Conservation (phyloP, 2,888 invertebrate species). For the Bombylius major region DNA sequence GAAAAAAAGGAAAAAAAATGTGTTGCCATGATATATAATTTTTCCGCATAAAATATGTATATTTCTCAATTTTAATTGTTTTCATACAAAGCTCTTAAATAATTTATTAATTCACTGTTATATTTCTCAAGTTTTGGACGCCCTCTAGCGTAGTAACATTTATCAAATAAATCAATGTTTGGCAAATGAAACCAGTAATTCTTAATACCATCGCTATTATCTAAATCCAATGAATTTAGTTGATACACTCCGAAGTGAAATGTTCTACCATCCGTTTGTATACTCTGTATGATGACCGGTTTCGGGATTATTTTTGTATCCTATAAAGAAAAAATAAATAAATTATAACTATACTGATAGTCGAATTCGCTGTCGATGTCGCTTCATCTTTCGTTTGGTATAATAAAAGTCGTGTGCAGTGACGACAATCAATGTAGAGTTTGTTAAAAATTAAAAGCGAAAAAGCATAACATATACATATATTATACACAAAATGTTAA, state of each 20-base stretch:
- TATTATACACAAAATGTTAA: too few relatives aligned
- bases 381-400: too few relatives aligned
- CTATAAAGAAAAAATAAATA: background rate
- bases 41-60: background rate
- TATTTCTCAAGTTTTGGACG: slow-evolving; percentile 58
- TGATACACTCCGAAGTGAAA: slow-evolving; percentile 77
- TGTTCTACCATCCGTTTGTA: slow-evolving; percentile 64
- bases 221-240: slow-evolving; percentile 64
- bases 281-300: slow-evolving; percentile 69
- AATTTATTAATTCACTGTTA: slow-evolving; percentile 64
- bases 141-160: slow-evolving; percentile 50
- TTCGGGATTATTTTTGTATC: slow-evolving; percentile 51
- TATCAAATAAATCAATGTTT: slow-evolving; percentile 49
- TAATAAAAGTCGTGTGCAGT: too few relatives aligned
- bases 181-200: slow-evolving; percentile 72
- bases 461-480: too few relatives aligned
- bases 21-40: too few relatives aligned
- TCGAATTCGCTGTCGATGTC: too few relatives aligned
- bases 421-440: too few relatives aligned
- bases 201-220: slow-evolving; percentile 44
- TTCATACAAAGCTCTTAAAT: slow-evolving; percentile 67
- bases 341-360: too few relatives aligned
- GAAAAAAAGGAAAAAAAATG: too few relatives aligned
- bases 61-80: slow-evolving; percentile 31
- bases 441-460: too few relatives aligned